Evolutionary conservation across 2,797 vertebrate species (phyloP).

Genomic region (Coregonus suidteri): DNA sequence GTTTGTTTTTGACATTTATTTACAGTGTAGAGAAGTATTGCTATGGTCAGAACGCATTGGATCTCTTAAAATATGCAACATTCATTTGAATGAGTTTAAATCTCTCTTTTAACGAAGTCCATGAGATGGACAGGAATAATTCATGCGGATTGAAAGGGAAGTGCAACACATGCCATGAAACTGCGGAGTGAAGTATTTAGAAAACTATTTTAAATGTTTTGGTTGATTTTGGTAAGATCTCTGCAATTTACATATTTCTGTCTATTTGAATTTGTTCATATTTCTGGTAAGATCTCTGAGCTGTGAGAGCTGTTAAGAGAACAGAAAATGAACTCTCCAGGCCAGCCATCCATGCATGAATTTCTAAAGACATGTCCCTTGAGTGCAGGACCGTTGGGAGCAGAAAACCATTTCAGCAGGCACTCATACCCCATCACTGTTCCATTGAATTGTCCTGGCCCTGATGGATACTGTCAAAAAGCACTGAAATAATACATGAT

Average conservation of each 20-base stretch:
- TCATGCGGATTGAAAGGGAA: not conserved
- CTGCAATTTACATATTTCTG: not conserved
- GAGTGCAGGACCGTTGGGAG: not conserved
- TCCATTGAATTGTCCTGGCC: slow-evolving; percentile 26
- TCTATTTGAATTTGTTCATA: not conserved
- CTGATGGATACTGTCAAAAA: slow-evolving; percentile 50
- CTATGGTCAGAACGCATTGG: not conserved
- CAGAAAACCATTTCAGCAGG: not conserved
- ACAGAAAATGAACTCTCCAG: not conserved
- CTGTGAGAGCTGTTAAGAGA: not conserved
- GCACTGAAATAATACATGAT: slow-evolving; percentile 50
- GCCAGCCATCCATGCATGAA: not conserved
- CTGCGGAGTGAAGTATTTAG: not conserved
- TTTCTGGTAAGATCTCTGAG: not conserved
- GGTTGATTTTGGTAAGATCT: not conserved
- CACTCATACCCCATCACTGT: not conserved
- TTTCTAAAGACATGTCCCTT: not conserved
- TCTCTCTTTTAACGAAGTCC: not conserved
- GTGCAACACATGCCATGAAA: not conserved
- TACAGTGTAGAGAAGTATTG: not conserved
- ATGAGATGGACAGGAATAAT: not conserved
- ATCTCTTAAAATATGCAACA: not conserved
- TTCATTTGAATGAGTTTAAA: not conserved
- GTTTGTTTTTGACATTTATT: not conserved
- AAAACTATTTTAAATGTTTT: not conserved